phyloP scores from a whole-genome alignment of 2,113 vertebrate species.

The Trinectes maculatus region DNA sequence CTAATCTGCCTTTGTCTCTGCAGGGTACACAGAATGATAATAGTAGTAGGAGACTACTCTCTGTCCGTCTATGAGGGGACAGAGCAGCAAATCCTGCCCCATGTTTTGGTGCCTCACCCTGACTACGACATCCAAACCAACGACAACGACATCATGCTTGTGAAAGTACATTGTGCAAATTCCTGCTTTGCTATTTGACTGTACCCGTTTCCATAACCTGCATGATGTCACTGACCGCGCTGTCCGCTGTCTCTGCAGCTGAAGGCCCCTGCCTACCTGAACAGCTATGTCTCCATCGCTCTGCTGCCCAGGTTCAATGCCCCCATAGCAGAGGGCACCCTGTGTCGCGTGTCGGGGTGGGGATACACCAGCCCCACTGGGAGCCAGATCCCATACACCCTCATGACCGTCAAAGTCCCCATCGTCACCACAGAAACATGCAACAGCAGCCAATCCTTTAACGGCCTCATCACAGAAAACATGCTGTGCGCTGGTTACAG shows the following conservation, averaged over 20 bases:
- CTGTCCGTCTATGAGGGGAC: constrained; percentile 82
- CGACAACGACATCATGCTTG: constrained; percentile 85
- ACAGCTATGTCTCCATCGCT: constrained; percentile 77
- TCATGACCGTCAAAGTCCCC: constrained; percentile 81
- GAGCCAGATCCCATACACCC: constrained; percentile 71
- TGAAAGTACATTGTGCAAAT: constrained; percentile 77
- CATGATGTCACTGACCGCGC: background rate
- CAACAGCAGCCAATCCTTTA: constrained; percentile 79
- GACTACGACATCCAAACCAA: constrained; percentile 73
- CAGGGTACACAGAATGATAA: constrained; percentile 75
- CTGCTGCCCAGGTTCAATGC: constrained; percentile 76
- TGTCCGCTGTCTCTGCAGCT: constrained; percentile 69
- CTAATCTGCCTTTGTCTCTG: background rate
- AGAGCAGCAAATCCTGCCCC: constrained; percentile 80
- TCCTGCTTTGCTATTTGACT: background rate
- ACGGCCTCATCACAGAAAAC: constrained; percentile 80
- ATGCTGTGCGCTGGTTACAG: constrained; percentile 86
- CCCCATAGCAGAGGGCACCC: constrained; percentile 61
- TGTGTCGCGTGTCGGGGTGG: constrained; percentile 86
- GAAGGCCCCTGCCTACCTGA: constrained; percentile 74
- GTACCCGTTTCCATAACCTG: background rate
- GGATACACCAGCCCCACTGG: constrained; percentile 75
- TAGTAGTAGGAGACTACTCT: constrained; percentile 84
- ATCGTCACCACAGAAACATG: constrained; percentile 76
- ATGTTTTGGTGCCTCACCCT: constrained; percentile 80